Conservation (phyloP, 2,113 vertebrate genomes). For the Jacana jacana region DNA sequence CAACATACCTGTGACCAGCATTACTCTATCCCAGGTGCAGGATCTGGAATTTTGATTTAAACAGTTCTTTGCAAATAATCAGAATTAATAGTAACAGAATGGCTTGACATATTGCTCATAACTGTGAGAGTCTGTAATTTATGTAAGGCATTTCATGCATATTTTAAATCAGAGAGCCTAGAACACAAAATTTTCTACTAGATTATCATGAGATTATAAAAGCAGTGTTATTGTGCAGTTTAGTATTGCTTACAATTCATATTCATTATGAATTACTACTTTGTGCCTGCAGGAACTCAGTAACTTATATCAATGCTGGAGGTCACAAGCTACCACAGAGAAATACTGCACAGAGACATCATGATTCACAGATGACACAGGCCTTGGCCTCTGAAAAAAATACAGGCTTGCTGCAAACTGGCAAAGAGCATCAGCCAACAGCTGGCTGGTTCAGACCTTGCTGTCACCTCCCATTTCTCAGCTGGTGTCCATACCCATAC, state of each 20-base stretch:
- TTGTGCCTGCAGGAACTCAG: not conserved
- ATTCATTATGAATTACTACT: not conserved
- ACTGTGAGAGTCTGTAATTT: not conserved
- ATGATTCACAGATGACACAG: not conserved
- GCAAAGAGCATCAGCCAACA: not conserved
- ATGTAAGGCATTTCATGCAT: not conserved
- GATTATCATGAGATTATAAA: not conserved
- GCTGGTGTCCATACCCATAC: not conserved
- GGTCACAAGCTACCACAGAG: not conserved
- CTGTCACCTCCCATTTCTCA: not conserved
- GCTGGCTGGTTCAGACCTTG: not conserved
- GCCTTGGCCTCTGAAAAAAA: not conserved
- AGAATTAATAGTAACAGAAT: not conserved
- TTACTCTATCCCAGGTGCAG: not conserved
- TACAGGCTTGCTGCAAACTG: not conserved
- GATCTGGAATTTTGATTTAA: not conserved
- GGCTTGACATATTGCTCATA: not conserved
- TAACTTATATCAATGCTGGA: not conserved
- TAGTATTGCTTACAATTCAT: slow-evolving; percentile 22
- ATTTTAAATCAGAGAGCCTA: not conserved
- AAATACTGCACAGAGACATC: slow-evolving; percentile 14
- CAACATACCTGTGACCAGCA: not conserved
- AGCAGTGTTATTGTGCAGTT: not conserved
- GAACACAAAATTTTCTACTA: not conserved
- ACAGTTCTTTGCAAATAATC: not conserved